Conservation (phyloP, 2,888 invertebrate species). For the Watsonalla cultraria region DNA sequence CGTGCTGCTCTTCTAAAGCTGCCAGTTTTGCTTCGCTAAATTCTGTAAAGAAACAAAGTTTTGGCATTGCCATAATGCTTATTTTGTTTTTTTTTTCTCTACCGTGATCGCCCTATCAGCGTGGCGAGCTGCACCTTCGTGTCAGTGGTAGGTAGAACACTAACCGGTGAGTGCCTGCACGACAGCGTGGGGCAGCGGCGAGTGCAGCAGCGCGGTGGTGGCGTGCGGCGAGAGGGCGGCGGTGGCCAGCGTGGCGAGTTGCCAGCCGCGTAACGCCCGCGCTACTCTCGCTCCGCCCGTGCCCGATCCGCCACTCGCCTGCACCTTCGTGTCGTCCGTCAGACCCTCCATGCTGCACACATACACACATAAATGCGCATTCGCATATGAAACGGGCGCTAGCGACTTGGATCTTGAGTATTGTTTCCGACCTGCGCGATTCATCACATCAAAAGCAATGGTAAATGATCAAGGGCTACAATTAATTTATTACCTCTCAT, state of each 20-base stretch:
- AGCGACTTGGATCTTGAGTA: no score
- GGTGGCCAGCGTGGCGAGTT: conserved; percentile 86
- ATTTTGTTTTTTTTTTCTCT: no score
- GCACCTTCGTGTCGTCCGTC: conserved; percentile 84
- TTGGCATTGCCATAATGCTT: no score
- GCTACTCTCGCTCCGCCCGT: conserved; percentile 21
- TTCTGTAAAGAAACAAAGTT: conserved; percentile 34
- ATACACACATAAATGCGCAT: not conserved
- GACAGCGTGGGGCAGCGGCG: conserved; percentile 79
- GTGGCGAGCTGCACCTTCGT: not conserved
- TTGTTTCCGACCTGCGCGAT: no score
- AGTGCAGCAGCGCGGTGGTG: conserved; percentile 86
- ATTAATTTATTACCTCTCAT: conserved; percentile 49
- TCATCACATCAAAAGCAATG: no score
- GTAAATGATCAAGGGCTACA: no score
- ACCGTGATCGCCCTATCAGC: not conserved
- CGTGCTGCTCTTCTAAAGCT: conserved; percentile 38
- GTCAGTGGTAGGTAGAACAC: not conserved
- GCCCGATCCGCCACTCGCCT: conserved; percentile 12
- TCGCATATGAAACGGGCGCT: no score
- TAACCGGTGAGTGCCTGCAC: conserved; percentile 53
- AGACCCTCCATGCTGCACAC: conserved; percentile 74
- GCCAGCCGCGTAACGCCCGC: conserved; percentile 75
- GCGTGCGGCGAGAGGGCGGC: conserved; percentile 90
- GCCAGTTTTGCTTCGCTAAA: conserved; percentile 58